Conservation (phyloP, 2,888 invertebrate species). For the Torymus texanus region DNA sequence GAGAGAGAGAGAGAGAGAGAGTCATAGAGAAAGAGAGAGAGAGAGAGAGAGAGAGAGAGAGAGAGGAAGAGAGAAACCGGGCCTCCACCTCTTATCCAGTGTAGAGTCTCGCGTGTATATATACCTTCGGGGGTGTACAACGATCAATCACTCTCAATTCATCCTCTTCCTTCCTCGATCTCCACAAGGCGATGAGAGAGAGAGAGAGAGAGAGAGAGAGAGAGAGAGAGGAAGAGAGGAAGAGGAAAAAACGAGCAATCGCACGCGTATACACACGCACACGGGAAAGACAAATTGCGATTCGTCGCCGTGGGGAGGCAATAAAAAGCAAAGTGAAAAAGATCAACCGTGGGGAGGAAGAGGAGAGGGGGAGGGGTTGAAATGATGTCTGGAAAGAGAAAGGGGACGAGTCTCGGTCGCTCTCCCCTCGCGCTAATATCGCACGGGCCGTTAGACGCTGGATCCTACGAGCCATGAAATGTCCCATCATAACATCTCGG, state of each 20-base stretch:
- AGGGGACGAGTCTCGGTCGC: not conserved
- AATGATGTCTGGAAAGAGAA: conserved; percentile 56
- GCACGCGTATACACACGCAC: not conserved
- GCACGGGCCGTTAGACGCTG: conserved; percentile 71
- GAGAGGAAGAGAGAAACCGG: no score
- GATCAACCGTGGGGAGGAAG: conserved; percentile 40
- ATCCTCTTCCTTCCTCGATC: conserved; percentile 20
- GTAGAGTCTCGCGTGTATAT: conserved; percentile 1
- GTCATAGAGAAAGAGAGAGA: no score
- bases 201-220: no score
- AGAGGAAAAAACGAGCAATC: not conserved
- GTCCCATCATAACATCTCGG: conserved; percentile 71
- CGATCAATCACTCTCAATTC: conserved; percentile 33
- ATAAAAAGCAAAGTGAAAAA: conserved; percentile 59
- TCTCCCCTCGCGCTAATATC: conserved; percentile 67
- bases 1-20: no score
- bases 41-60: no score
- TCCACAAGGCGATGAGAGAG: no score
- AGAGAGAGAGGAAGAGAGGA: no score
- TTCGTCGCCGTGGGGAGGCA: conserved; percentile 51
- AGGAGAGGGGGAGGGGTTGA: not conserved
- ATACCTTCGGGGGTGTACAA: conserved; percentile 28
- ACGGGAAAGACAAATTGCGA: conserved; percentile 41
- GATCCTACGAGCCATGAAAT: conserved; percentile 72
- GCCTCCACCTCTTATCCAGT: not conserved